These are phyloP conservation scores for Mystacides longicornis DNA, from an alignment of 2,888 invertebrate species.

Conservation along the genomic window DNA sequence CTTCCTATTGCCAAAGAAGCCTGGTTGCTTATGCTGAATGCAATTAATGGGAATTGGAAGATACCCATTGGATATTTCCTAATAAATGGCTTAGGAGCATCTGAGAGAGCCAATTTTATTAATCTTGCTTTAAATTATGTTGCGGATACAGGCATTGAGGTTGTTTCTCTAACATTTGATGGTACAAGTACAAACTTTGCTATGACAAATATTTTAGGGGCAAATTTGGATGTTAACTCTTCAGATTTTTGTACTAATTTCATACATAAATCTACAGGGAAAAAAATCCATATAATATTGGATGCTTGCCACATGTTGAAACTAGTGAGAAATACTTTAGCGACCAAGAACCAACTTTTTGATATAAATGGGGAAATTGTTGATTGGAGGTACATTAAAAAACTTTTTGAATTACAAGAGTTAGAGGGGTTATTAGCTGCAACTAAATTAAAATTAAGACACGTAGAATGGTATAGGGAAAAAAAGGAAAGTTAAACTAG, in stretches of 20 bases:
- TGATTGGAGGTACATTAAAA: background rate
- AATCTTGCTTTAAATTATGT: background rate
- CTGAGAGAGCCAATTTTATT: background rate
- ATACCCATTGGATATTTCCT: slow-evolving; percentile 1
- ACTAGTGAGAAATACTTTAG: background rate
- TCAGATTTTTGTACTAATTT: too few species aligned
- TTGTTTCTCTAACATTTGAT: slow-evolving; percentile 1
- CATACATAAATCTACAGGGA: too few species aligned
- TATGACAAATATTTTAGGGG: background rate
- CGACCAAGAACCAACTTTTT: background rate
- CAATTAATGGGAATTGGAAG: background rate
- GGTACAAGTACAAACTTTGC: background rate
- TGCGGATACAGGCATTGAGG: background rate
- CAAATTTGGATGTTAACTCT: background rate
- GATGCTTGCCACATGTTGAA: background rate
- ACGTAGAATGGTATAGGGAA: background rate
- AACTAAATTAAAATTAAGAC: background rate
- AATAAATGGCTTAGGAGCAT: background rate
- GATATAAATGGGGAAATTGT: background rate
- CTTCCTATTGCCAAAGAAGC: slow-evolving; percentile 4
- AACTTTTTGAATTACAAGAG: background rate
- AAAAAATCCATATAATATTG: too few species aligned
- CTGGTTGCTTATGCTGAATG: background rate
- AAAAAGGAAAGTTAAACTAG: background rate
- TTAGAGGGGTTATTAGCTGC: background rate